Evolutionary conservation across 2,888 invertebrate genomes (phyloP).

Genomic region (Microchrysa polita): DNA sequence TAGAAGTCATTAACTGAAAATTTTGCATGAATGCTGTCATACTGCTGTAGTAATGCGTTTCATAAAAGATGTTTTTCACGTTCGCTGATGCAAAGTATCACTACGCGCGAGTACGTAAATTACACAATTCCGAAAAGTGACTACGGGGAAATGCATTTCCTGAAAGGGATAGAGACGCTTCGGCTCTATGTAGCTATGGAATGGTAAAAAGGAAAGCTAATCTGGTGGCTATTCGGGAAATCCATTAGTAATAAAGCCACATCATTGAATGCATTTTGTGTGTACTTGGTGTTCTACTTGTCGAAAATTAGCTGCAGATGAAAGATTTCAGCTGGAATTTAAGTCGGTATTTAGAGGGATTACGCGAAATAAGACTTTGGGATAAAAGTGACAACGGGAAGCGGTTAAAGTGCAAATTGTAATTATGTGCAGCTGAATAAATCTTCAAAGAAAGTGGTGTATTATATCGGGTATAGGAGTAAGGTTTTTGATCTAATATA

Average conservation of each 20-base stretch:
- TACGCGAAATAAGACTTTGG: too few species aligned
- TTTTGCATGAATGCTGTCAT: neutral
- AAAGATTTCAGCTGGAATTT: neutral
- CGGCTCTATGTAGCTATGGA: too few species aligned
- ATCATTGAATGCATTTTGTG: slow-evolving; percentile 27
- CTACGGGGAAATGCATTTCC: slow-evolving; percentile 12
- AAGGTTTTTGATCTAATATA: too few species aligned
- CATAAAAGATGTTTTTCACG: neutral
- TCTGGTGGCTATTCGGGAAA: slow-evolving; percentile 19
- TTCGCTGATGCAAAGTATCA: neutral
- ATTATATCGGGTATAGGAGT: too few species aligned
- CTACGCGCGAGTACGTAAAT: slow-evolving; percentile 23
- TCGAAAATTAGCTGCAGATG: neutral
- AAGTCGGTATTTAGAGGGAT: neutral
- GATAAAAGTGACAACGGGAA: neutral
- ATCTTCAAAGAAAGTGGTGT: too few species aligned
- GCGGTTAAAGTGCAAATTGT: neutral
- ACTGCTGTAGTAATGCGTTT: neutral
- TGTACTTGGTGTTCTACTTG: neutral
- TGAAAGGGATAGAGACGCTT: neutral
- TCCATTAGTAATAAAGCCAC: slow-evolving; percentile 36
- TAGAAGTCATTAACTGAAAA: neutral
- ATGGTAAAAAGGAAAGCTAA: slow-evolving; percentile 3
- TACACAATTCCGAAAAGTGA: slow-evolving; percentile 12
- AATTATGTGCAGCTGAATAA: neutral